Base-by-base conservation (phyloP, 23 tunicate species). In the Trididemnum miniatum region DNA sequence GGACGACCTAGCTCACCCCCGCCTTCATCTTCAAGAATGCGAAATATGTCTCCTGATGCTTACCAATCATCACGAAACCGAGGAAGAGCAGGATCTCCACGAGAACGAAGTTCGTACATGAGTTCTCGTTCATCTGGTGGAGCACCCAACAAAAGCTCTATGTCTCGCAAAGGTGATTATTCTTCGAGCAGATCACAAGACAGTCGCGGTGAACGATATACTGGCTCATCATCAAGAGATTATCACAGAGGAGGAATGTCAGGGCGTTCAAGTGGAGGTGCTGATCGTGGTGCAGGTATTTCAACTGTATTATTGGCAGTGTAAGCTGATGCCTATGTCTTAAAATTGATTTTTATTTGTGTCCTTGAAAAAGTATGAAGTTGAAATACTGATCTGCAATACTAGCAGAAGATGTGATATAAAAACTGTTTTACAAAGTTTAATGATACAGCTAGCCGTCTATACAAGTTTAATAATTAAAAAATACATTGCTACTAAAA, bases 171-270 rank as follows among this genome's bases (percentile, higher is more conserved):
- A 24, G n/a, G 71, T 26, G 62, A 74, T 12, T 40, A 74, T 39
- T 77, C 82, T 24, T 77, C 82, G 39, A 52, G 38, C 31, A 29
- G 79, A 74, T 39, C 79, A 5, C 79, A 74, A 77, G 65, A 52
- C 2, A 77, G 38, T 57, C 82, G 82, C 27, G 67, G 20, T 31
- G 59, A 24, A 20, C 26, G 79, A 20, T 71, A 71, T 71, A 37
- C 76, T 20, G 22, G 26, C 26, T 62, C 67, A 12, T 23, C 59
- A 2, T 18, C 59, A 2, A 38, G 59, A 24, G 37, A 69, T 69
- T 32, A 69, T 31, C n/a, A 22, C 7, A 24, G 26, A 20, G 38
- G 76, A 7, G 39, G 38, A 7, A n/a, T 7, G 5, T 7, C 27
- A 4, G n/a, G 75, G 7, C 79, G 79, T 2, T 40, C 57, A 40